These are phyloP conservation scores for Siniperca undulata DNA, from an alignment of 2,797 vertebrate species.

Conservation along the genomic window DNA sequence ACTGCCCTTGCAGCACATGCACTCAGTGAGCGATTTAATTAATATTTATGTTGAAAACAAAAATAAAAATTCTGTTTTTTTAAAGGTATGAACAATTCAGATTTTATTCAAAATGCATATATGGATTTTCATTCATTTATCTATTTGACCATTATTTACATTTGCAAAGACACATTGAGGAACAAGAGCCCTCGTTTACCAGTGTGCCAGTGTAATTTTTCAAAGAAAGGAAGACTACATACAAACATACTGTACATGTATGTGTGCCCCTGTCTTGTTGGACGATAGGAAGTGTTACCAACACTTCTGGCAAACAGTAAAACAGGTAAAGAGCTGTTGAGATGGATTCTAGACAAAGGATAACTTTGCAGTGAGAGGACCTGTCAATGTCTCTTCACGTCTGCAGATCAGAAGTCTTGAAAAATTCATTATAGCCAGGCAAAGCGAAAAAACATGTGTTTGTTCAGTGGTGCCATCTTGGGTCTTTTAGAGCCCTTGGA, in stretches of 20 bases:
- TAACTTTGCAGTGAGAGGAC: constrained; percentile 59
- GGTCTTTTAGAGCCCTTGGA: constrained; percentile 43
- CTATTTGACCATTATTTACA: not conserved
- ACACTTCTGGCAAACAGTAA: constrained; percentile 46
- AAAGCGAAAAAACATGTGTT: constrained; percentile 48
- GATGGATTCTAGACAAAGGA: constrained; percentile 54
- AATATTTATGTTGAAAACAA: not conserved
- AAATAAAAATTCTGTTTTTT: not conserved
- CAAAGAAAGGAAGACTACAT: not conserved
- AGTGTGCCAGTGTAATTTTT: not conserved
- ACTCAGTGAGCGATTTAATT: not conserved
- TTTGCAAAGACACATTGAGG: constrained; percentile 1
- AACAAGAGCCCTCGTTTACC: not conserved
- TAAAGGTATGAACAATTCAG: not conserved
- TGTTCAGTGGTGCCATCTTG: constrained; percentile 34
- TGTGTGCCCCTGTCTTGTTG: constrained; percentile 1
- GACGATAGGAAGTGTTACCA: constrained; percentile 25
- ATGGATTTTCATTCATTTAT: not conserved
- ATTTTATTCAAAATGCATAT: not conserved
- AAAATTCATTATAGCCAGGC: constrained; percentile 46
- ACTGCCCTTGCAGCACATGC: not conserved
- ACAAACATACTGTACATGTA: not conserved
- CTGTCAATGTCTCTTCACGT: constrained; percentile 49
- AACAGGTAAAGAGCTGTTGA: constrained; percentile 53
- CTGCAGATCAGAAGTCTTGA: constrained; percentile 51